Conservation (phyloP, 1,140 invertebrate genomes). For the Zaprionus ornatus region DNA sequence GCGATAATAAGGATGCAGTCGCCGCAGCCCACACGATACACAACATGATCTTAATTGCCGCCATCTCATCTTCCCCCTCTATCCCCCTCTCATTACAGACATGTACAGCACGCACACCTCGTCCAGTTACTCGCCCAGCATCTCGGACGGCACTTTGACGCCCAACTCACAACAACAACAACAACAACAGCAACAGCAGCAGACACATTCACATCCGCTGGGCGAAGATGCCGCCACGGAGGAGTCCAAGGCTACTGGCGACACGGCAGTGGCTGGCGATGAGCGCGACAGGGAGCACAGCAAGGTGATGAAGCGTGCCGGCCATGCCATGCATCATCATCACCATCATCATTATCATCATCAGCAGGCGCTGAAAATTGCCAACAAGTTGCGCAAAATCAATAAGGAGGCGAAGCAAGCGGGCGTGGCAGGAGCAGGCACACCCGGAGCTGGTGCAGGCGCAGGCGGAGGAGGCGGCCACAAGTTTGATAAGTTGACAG, state of each 20-base stretch:
- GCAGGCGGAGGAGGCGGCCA: constrained; percentile 37
- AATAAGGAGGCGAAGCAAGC: constrained; percentile 71
- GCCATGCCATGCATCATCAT: constrained; percentile 65
- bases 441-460: constrained; percentile 21
- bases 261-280: background rate
- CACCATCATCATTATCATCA: constrained; percentile 77
- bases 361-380: constrained; percentile 75
- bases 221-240: constrained; percentile 9
- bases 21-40: constrained; percentile 56
- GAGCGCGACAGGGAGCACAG: constrained; percentile 30
- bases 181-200: background rate
- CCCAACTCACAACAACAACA: constrained; percentile 62
- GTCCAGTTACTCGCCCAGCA: constrained; percentile 82
- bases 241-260: constrained; percentile 2
- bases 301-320: constrained; percentile 49
- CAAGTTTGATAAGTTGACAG: constrained; percentile 84
- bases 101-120: constrained; percentile 83
- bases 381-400: constrained; percentile 82
- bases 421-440: constrained; percentile 2
- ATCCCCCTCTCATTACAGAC: constrained; percentile 58
- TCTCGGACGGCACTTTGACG: constrained; percentile 80
- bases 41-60: constrained; percentile 39
- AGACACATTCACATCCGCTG: constrained; percentile 21
- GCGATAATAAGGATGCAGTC: constrained; percentile 75
- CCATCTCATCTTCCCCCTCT: background rate